Evolutionary conservation across 2,888 invertebrate genomes (phyloP).

Genomic region (Caenorhabditis sp.): DNA sequence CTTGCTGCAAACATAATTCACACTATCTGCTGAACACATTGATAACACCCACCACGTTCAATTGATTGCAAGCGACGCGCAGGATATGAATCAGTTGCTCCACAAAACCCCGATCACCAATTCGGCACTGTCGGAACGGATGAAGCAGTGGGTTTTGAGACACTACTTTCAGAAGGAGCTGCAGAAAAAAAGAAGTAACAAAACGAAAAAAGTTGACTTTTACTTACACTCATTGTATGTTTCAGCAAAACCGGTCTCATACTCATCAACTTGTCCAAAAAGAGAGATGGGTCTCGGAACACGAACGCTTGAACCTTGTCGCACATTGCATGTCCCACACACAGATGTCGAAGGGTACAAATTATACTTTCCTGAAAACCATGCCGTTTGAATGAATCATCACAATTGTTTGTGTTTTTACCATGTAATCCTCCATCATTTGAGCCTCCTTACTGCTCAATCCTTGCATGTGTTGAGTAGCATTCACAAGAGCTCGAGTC

Average conservation of each 20-base stretch:
- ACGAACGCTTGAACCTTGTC: constrained; percentile 62
- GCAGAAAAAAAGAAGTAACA: not conserved
- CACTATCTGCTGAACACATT: not conserved
- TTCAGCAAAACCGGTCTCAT: constrained; percentile 71
- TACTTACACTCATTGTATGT: constrained; percentile 68
- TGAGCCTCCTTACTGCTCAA: constrained; percentile 49
- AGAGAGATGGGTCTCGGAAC: constrained; percentile 55
- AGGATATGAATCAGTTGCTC: constrained; percentile 64
- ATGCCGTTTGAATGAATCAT: not conserved
- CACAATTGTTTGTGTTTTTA: not conserved
- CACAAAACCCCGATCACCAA: constrained; percentile 44
- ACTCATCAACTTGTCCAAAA: constrained; percentile 64
- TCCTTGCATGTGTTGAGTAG: constrained; percentile 25
- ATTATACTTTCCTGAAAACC: constrained; percentile 69
- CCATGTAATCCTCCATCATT: constrained; percentile 57
- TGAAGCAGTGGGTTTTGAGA: constrained; percentile 55
- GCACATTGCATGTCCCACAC: constrained; percentile 59
- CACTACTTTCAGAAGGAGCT: constrained; percentile 62
- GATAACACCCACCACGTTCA: constrained; percentile 29
- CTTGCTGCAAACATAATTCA: constrained; percentile 47
- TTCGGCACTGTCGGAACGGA: constrained; percentile 55
- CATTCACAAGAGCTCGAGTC: constrained; percentile 61
- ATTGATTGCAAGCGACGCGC: constrained; percentile 60
- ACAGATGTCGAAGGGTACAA: constrained; percentile 64
- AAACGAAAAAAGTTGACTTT: not conserved